A percentile compares a stretch with the other conserved stretches of the same genome.
Conservation (phyloP, 1,140 invertebrate species). For the Psix sp. region DNA sequence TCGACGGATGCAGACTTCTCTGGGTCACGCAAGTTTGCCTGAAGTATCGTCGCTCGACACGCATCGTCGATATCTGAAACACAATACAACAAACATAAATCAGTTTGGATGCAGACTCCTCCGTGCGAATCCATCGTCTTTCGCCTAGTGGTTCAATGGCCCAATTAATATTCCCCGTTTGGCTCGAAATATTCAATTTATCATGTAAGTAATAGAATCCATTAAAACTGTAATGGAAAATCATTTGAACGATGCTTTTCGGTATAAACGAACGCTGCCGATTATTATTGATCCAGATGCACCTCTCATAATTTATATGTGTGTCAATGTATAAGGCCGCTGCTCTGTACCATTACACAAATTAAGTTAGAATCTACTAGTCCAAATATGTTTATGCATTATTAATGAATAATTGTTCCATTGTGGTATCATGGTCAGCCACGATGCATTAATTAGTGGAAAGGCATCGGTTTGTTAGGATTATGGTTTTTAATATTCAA, state of each 20-base stretch:
- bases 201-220: constrained; percentile 28
- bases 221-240: constrained; percentile 43
- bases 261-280: constrained; percentile 17
- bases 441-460: constrained; percentile 26
- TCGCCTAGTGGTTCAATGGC: constrained; percentile 9
- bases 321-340: constrained; percentile 37
- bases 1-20: constrained; percentile 52
- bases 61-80: constrained; percentile 52
- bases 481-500: too few relatives aligned
- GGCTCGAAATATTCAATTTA: constrained; percentile 20
- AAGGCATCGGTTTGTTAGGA: too few relatives aligned
- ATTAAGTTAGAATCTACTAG: constrained; percentile 23
- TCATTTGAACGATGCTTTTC: constrained; percentile 23
- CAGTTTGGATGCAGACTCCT: constrained; percentile 9
- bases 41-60: constrained; percentile 60
- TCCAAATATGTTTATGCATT: constrained; percentile 34
- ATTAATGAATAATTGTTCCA: constrained; percentile 48
- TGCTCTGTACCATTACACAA: constrained; percentile 35
- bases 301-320: constrained; percentile 46
- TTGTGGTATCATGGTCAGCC: constrained; percentile 22
- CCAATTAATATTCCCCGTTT: constrained; percentile 26
- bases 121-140: constrained; percentile 23
- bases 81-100: constrained; percentile 28
- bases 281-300: constrained; percentile 40
- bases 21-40: constrained; percentile 61